Conservation (phyloP, 2,113 vertebrate genomes). For the Microtus montanus region DNA sequence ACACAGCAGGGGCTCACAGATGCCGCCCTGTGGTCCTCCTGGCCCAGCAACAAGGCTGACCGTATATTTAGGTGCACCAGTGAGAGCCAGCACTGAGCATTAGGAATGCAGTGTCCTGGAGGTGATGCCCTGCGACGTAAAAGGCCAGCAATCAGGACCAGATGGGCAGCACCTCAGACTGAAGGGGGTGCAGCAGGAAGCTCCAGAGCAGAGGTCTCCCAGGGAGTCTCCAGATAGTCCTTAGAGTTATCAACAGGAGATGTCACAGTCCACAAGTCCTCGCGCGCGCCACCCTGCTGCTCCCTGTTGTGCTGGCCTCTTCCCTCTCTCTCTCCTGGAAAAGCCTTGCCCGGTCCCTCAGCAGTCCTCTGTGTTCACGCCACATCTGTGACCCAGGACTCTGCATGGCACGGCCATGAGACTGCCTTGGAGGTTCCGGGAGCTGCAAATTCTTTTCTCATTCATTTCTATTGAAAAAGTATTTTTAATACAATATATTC, state of each 20-base stretch:
- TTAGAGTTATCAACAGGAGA: neutral
- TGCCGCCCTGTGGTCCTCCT: neutral
- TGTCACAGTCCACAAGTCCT: too few species aligned
- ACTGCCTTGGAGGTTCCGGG: neutral
- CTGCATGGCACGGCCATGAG: neutral
- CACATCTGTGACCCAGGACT: neutral
- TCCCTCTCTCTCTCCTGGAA: neutral
- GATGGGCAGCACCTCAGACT: neutral
- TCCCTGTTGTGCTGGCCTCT: neutral
- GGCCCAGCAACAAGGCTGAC: neutral
- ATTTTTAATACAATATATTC: neutral
- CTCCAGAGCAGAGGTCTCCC: neutral
- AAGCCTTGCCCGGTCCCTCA: neutral
- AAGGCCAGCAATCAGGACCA: neutral
- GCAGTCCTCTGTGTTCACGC: neutral
- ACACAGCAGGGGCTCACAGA: neutral
- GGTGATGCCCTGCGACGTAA: neutral
- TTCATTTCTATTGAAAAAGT: neutral
- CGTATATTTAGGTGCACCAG: neutral
- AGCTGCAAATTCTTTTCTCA: neutral
- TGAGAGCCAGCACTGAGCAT: neutral
- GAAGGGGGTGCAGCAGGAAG: too few species aligned
- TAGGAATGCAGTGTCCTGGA: neutral
- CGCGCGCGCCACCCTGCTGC: neutral
- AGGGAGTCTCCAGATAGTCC: neutral